Conservation (phyloP, 2,888 invertebrate species). For the Cenopis cana region DNA sequence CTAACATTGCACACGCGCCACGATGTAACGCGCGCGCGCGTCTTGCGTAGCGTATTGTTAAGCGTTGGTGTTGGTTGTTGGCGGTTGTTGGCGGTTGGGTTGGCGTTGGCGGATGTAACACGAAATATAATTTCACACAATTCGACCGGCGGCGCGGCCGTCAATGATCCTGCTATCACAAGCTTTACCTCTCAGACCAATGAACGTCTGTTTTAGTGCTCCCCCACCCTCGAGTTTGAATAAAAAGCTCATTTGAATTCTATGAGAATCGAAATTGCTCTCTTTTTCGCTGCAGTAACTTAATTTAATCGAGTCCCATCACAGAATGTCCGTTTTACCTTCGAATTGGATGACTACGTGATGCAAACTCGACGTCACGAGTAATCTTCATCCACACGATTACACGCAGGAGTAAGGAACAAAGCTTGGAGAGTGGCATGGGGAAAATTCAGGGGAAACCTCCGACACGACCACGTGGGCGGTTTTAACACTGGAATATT, state of each 20-base stretch:
- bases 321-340: slow-evolving; percentile 69
- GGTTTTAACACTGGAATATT: too few relatives aligned
- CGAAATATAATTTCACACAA: too few relatives aligned
- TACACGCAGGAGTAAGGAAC: background rate
- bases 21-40: too few relatives aligned
- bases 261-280: slow-evolving; percentile 82
- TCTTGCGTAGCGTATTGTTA: too few relatives aligned
- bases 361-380: slow-evolving; percentile 15
- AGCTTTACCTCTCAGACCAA: slow-evolving; percentile 62
- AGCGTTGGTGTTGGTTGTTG: too few relatives aligned
- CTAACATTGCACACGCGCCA: too few relatives aligned
- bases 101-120: too few relatives aligned
- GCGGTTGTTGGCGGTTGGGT: too few relatives aligned
- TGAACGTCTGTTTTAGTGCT: slow-evolving; percentile 75
- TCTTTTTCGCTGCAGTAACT: slow-evolving; percentile 81
- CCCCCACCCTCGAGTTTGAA: slow-evolving; percentile 75
- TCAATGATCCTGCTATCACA: slow-evolving; percentile 55
- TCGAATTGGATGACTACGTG: slow-evolving; percentile 64
- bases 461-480: too few relatives aligned
- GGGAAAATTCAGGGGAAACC: too few relatives aligned
- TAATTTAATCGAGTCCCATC: slow-evolving; percentile 82
- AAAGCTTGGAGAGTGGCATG: too few relatives aligned
- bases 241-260: slow-evolving; percentile 84
- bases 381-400: slow-evolving; percentile 20
- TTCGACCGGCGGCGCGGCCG: slow-evolving; percentile 46